phyloP scores from a whole-genome alignment of 2,888 invertebrate genomes.

The Pherbina coryleti region DNA sequence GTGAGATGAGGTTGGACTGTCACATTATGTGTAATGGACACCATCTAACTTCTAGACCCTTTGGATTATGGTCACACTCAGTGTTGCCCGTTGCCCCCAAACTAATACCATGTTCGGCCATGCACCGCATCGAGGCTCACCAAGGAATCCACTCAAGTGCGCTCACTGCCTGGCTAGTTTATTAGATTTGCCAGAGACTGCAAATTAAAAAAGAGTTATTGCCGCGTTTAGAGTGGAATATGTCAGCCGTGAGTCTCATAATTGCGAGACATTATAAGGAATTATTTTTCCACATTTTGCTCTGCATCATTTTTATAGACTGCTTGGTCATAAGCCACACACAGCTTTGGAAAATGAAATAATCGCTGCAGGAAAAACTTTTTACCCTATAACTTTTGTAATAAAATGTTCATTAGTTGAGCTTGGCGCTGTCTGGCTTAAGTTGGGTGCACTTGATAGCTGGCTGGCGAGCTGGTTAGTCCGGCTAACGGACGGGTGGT shows the following conservation, averaged over 20 bases:
- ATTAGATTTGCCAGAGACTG: background rate
- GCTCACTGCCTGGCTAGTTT: background rate
- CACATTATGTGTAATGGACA: slow-evolving; percentile 12
- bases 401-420: slow-evolving; percentile 65
- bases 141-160: slow-evolving; percentile 25
- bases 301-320: background rate
- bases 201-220: background rate
- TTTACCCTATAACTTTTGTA: slow-evolving; percentile 56
- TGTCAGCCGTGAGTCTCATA: background rate
- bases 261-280: background rate
- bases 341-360: background rate
- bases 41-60: background rate
- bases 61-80: slow-evolving; percentile 2
- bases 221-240: background rate
- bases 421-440: background rate
- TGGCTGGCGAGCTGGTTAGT: background rate
- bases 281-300: background rate
- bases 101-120: background rate
- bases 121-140: background rate
- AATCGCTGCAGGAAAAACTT: slow-evolving; percentile 9
- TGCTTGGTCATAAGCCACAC: slow-evolving; percentile 1
- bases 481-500: background rate
- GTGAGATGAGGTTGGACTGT: background rate
- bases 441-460: background rate
- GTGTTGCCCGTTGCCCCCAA: background rate